phyloP scores from a whole-genome alignment of 2,797 vertebrate genomes.

The Gobio occitaniae region DNA sequence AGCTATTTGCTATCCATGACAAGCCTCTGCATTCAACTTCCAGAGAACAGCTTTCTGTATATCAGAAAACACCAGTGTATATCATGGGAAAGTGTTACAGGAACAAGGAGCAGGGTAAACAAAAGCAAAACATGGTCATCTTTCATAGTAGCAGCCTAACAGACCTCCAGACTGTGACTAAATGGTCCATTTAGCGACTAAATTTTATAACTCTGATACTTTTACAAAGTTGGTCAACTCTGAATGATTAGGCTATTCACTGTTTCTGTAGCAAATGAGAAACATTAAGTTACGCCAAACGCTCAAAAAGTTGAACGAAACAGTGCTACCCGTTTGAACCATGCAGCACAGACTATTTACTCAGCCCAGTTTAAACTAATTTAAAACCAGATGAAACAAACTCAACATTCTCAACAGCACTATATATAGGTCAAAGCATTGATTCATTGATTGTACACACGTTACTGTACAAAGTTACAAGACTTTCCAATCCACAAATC shows the following conservation, averaged over 20 bases:
- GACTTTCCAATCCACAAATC: not conserved
- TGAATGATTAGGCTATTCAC: not conserved
- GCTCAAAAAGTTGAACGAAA: not conserved
- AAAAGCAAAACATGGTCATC: constrained; percentile 56
- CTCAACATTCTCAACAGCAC: not conserved
- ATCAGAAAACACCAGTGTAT: not conserved
- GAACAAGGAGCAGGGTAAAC: constrained; percentile 24
- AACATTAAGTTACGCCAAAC: not conserved
- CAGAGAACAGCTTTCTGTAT: constrained; percentile 11
- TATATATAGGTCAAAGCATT: not conserved
- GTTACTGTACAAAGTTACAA: not conserved
- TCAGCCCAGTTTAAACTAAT: not conserved
- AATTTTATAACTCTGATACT: not conserved
- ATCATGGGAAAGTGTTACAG: constrained; percentile 30
- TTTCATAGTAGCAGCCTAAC: constrained; percentile 5
- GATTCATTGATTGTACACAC: not conserved
- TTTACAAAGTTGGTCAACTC: constrained; percentile 7
- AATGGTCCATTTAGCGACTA: not conserved
- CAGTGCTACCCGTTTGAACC: not conserved
- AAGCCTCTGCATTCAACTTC: not conserved
- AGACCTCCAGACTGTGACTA: not conserved
- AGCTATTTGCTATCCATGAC: not conserved
- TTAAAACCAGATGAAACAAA: constrained; percentile 3
- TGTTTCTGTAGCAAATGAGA: not conserved
- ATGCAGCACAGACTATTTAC: not conserved